Evolutionary conservation across 2,797 vertebrate species (phyloP).

Genomic region (Pseudochirops cupreus): DNA sequence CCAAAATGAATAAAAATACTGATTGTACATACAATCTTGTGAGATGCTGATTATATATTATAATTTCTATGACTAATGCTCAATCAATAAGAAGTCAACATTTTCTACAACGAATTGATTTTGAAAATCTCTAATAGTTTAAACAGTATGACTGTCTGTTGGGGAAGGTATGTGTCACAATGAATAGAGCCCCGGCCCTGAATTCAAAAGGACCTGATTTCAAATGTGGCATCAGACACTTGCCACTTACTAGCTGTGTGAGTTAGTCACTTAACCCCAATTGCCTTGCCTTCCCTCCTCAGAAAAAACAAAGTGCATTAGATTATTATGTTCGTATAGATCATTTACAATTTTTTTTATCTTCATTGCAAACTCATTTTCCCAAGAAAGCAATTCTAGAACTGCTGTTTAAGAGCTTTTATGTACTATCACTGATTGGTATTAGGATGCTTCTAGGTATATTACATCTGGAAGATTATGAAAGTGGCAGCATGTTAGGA

Average conservation of each 20-base stretch:
- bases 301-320: not conserved
- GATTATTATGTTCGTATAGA: not conserved
- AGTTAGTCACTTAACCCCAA: no score
- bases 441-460: not conserved
- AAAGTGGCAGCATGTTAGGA: no score
- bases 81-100: not conserved
- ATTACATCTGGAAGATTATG: not conserved
- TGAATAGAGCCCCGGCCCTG: no score
- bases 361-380: not conserved
- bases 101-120: not conserved
- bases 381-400: not conserved
- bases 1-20: not conserved
- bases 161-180: no score
- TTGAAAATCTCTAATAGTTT: not conserved
- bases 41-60: not conserved
- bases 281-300: no score
- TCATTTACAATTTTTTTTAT: not conserved
- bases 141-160: not conserved
- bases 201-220: no score
- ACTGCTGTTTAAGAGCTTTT: not conserved
- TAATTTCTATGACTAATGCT: not conserved
- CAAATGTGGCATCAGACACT: no score
- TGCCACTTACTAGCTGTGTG: no score
- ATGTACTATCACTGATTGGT: not conserved
- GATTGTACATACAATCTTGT: not conserved